Percentiles rank a stretch among this genome's conserved stretches.
phyloP scores from a whole-genome alignment of 2,888 invertebrate genomes.

The Idaea biselata region DNA sequence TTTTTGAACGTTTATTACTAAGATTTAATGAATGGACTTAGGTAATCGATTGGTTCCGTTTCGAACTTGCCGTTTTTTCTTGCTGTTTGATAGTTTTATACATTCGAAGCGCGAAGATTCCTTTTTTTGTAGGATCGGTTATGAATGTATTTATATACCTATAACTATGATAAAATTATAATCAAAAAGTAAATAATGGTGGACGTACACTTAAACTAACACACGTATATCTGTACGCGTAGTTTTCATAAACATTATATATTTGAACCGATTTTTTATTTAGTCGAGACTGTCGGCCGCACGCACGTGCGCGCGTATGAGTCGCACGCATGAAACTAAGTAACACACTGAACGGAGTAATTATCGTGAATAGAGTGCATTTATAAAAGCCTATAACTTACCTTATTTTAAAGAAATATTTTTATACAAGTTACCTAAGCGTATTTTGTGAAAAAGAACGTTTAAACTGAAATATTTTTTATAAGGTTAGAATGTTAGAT shows the following conservation, averaged over 20 bases:
- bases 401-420: slow-evolving; percentile 18
- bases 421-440: slow-evolving; percentile 27
- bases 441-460: slow-evolving; percentile 15
- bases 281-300: too few species aligned
- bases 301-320: too few species aligned
- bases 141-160: not conserved
- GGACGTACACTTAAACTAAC: too few species aligned
- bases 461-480: slow-evolving; percentile 17
- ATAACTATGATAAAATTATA: too few species aligned
- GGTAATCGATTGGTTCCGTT: not conserved
- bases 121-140: not conserved
- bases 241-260: too few species aligned
- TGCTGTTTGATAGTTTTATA: not conserved
- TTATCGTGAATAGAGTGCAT: slow-evolving; percentile 4
- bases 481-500: slow-evolving; percentile 30
- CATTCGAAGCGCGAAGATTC: not conserved
- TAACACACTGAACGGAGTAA: slow-evolving; percentile 7
- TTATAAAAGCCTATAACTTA: slow-evolving; percentile 1
- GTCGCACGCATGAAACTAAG: not conserved
- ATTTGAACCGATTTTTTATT: too few species aligned
- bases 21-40: not conserved
- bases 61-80: not conserved
- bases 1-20: not conserved
- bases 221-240: too few species aligned
- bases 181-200: too few species aligned